Conservation (phyloP, 2,888 invertebrate genomes). For the Criorhina ranunculi region DNA sequence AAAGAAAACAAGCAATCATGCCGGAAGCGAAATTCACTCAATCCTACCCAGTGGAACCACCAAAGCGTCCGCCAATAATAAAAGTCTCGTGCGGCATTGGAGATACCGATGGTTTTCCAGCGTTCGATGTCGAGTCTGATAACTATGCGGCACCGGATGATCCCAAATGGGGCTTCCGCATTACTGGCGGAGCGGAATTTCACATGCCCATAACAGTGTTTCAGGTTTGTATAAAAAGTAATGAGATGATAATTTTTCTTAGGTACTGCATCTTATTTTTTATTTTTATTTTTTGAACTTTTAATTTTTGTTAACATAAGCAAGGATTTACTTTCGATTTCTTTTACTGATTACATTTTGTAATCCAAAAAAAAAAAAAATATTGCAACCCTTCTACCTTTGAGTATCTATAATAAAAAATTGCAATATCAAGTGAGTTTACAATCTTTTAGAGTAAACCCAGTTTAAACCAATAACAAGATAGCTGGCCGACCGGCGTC, state of each 20-base stretch:
- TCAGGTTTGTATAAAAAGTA: slow-evolving; percentile 82
- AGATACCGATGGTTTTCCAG: slow-evolving; percentile 84
- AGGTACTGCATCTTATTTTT: too few species aligned
- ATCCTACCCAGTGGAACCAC: slow-evolving; percentile 80
- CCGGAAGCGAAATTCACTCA: slow-evolving; percentile 80
- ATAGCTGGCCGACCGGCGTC: not conserved
- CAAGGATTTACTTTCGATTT: not conserved
- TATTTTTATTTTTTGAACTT: not conserved
- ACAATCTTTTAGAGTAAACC: not conserved
- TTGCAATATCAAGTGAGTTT: not conserved
- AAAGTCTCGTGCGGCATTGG: slow-evolving; percentile 84
- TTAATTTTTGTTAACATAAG: too few species aligned
- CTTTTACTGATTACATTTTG: not conserved
- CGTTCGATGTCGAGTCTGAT: slow-evolving; percentile 83
- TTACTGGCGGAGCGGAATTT: slow-evolving; percentile 85
- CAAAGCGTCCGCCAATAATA: slow-evolving; percentile 81
- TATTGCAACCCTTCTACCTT: too few species aligned
- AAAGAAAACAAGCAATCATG: slow-evolving; percentile 78
- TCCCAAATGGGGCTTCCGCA: slow-evolving; percentile 84
- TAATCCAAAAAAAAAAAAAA: not conserved
- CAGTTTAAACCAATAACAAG: not conserved
- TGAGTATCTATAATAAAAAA: not conserved
- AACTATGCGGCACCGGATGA: slow-evolving; percentile 82
- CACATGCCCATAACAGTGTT: slow-evolving; percentile 85
- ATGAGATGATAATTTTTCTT: not conserved